Conservation (phyloP, 2,113 vertebrate genomes). For the Azemiops feae region DNA sequence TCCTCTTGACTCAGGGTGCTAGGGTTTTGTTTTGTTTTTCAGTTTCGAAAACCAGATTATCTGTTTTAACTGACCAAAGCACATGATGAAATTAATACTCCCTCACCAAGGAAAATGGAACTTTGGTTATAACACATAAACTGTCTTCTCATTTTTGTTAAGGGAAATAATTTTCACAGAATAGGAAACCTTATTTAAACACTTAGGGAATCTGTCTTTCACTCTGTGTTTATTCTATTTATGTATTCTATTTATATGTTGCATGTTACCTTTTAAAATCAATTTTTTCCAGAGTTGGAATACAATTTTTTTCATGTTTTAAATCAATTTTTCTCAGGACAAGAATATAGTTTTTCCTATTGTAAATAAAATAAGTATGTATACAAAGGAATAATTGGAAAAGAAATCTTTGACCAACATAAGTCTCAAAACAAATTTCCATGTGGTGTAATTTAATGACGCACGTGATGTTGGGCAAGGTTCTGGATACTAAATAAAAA, state of each 20-base stretch:
- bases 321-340: not conserved
- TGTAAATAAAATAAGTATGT: not conserved
- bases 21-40: not conserved
- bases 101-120: conserved; percentile 13
- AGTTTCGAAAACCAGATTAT: conserved; percentile 34
- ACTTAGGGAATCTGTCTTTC: not conserved
- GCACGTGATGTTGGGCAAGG: not conserved
- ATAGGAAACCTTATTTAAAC: not conserved
- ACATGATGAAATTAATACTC: conserved; percentile 34
- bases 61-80: conserved; percentile 21
- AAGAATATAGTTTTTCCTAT: not conserved
- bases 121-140: not conserved
- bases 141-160: not conserved
- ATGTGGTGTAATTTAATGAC: not conserved
- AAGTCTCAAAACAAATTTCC: not conserved
- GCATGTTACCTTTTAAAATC: not conserved
- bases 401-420: not conserved
- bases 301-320: not conserved
- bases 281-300: not conserved
- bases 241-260: not conserved
- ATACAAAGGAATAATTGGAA: not conserved
- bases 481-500: not conserved
- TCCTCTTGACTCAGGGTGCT: conserved; percentile 43
- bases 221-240: not conserved
- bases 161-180: not conserved